Base-by-base conservation (phyloP, 2,113 vertebrate species). In the Myocastor coypus region DNA sequence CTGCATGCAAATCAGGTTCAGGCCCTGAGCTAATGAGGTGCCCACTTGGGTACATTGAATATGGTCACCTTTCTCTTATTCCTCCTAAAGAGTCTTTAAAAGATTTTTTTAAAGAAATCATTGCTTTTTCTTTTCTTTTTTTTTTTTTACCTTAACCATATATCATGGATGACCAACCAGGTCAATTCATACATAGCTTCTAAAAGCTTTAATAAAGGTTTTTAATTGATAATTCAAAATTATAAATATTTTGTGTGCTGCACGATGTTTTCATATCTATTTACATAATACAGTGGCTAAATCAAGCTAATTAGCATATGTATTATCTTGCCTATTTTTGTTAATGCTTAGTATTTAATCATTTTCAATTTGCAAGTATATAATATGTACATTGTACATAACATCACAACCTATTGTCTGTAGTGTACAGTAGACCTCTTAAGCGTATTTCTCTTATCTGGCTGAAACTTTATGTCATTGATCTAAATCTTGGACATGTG, bases 1-100 rank as follows among this genome's bases (percentile, higher is more conserved):
- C 50, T 92, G 77, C 71, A 73, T 66, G 37, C 64, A 94, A 94
- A 87, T 88, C 24, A 52, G 46, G 37, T 78, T 9, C 9, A 81
- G 19, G 7, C 19, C 5, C 87, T 69, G 81, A 91, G 83, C 66
- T 92, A 84, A 37, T 91, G 95, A 92, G 50, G 59, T 87, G 12
- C 1, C 57, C 26, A 71, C 13, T 88, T 10, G 50, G 82, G 85
- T 91, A 82, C 28, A 46, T 91, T 68, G 68, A 84, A 34, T 34
- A 12, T 93, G 52, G 66, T 46, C 30, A 40, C n/a, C 46, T 92
- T 34, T 90, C 4, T 91, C 17, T 93, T 71, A 61, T 55, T 92
- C 32, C 37, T 77, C 28, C 14, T 92, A 46, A 59, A 52, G 30
- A 24, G 91, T 30, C 81, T 73, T 57, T 68, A 16, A 40, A 59